Percentiles rank a stretch among this genome's conserved stretches.
phyloP scores from a whole-genome alignment of 1,140 invertebrate genomes.

The Drosophila sturtevanti region DNA sequence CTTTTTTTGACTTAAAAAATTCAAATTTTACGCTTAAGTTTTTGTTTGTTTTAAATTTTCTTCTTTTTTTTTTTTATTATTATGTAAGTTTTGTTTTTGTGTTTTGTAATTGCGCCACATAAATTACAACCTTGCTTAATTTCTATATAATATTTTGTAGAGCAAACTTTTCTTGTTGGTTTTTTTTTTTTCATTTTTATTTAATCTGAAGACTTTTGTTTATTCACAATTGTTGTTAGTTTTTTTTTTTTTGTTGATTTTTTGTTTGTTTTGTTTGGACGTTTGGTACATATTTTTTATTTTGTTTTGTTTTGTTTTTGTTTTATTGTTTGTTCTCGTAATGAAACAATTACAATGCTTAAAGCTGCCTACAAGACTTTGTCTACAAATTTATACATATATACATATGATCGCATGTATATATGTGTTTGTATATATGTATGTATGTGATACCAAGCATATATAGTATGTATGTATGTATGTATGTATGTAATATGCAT shows the following conservation, averaged over 20 bases:
- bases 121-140: slow-evolving; percentile 43
- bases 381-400: slow-evolving; percentile 34
- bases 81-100: slow-evolving; percentile 14
- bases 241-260: slow-evolving; percentile 65
- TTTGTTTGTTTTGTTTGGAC: slow-evolving; percentile 69
- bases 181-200: background rate
- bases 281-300: slow-evolving; percentile 61
- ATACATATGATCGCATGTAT: slow-evolving; percentile 4
- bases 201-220: slow-evolving; percentile 65
- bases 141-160: slow-evolving; percentile 15
- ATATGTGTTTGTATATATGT: background rate
- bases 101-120: slow-evolving; percentile 54
- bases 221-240: slow-evolving; percentile 79
- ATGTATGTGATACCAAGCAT: slow-evolving; percentile 2
- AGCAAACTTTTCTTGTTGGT: slow-evolving; percentile 19
- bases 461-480: slow-evolving; percentile 11
- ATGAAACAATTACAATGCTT: slow-evolving; percentile 68
- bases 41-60: background rate
- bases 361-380: slow-evolving; percentile 75
- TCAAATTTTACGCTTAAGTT: slow-evolving; percentile 41
- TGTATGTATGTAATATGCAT: slow-evolving; percentile 36
- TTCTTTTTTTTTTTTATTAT: slow-evolving; percentile 26
- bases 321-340: slow-evolving; percentile 18
- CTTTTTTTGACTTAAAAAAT: slow-evolving; percentile 19
- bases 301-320: slow-evolving; percentile 58